Conservation (phyloP, 1,140 invertebrate species). For the Orussus abietinus region DNA sequence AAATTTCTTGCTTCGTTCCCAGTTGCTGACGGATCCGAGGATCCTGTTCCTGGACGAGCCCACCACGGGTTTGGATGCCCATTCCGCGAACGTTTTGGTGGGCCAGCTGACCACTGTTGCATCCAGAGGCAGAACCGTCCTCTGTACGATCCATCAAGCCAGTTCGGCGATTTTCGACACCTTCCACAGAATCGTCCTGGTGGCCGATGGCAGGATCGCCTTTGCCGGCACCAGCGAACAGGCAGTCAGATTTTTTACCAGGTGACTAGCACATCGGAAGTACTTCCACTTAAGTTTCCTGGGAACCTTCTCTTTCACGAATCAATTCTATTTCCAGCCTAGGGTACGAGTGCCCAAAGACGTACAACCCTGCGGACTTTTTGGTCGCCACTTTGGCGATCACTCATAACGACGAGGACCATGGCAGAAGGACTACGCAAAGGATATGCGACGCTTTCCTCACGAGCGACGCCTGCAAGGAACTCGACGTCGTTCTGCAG, state of each 20-base stretch:
- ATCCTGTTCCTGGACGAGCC: constrained; percentile 95
- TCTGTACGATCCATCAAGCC: constrained; percentile 96
- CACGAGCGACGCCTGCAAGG: constrained; percentile 70
- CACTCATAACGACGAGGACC: constrained; percentile 70
- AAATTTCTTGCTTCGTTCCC: constrained; percentile 28
- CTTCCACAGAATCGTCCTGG: constrained; percentile 81
- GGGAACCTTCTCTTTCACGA: too few species aligned
- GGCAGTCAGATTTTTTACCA: constrained; percentile 77
- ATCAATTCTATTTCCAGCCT: constrained; percentile 54
- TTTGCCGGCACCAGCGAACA: constrained; percentile 74
- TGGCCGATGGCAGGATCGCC: constrained; percentile 86
- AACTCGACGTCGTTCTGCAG: constrained; percentile 67
- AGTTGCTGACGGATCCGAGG: constrained; percentile 88
- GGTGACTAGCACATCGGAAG: constrained; percentile 41
- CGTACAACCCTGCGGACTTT: constrained; percentile 92
- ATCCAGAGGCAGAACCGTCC: constrained; percentile 72
- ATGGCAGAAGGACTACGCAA: constrained; percentile 61
- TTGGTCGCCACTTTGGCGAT: constrained; percentile 82
- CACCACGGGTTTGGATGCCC: constrained; percentile 90
- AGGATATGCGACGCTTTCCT: constrained; percentile 75
- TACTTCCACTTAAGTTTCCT: too few species aligned
- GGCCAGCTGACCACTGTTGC: constrained; percentile 66
- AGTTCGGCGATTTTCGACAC: constrained; percentile 87
- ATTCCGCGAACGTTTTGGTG: constrained; percentile 86
- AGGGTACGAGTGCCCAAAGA: constrained; percentile 73